Evolutionary conservation across 1,140 invertebrate genomes (phyloP).

Genomic region (Capitella teleta): DNA sequence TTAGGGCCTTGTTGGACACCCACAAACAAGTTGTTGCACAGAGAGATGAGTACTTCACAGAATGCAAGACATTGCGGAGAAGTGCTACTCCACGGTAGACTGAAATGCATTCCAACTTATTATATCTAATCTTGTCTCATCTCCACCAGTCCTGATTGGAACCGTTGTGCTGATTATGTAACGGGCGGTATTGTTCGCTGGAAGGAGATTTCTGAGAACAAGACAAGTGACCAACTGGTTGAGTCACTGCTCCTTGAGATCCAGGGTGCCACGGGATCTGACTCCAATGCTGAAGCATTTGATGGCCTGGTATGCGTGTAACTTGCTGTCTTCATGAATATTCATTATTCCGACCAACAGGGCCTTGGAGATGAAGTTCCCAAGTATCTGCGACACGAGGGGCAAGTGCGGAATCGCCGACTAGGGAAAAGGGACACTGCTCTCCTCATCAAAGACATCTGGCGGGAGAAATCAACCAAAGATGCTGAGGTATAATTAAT

Average conservation of each 20-base stretch:
- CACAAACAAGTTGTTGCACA: conserved; percentile 34
- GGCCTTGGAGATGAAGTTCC: conserved; percentile 30
- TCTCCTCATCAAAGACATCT: conserved; percentile 37
- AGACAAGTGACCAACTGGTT: conserved; percentile 34
- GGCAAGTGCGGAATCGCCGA: conserved; percentile 30
- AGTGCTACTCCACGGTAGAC: conserved; percentile 34
- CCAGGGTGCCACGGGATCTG: conserved; percentile 23
- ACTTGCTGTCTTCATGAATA: not conserved
- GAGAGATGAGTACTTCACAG: conserved; percentile 38
- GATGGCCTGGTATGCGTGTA: conserved; percentile 27
- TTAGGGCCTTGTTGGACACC: conserved; percentile 30
- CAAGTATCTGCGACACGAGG: conserved; percentile 27
- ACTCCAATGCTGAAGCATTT: conserved; percentile 33
- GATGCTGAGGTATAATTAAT: conserved; percentile 25
- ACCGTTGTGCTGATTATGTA: conserved; percentile 30
- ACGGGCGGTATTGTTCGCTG: conserved; percentile 32
- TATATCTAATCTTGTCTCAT: not conserved
- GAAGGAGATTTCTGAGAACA: conserved; percentile 34
- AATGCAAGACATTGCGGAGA: conserved; percentile 31
- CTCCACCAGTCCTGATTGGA: conserved; percentile 29
- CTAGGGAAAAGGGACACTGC: conserved; percentile 33
- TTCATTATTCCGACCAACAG: conserved; percentile 14
- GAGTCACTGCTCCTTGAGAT: conserved; percentile 34
- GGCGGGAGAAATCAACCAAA: conserved; percentile 31
- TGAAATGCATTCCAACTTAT: not conserved